phyloP scores from a whole-genome alignment of 2,888 invertebrate genomes.

The Eubasilissa splendida region DNA sequence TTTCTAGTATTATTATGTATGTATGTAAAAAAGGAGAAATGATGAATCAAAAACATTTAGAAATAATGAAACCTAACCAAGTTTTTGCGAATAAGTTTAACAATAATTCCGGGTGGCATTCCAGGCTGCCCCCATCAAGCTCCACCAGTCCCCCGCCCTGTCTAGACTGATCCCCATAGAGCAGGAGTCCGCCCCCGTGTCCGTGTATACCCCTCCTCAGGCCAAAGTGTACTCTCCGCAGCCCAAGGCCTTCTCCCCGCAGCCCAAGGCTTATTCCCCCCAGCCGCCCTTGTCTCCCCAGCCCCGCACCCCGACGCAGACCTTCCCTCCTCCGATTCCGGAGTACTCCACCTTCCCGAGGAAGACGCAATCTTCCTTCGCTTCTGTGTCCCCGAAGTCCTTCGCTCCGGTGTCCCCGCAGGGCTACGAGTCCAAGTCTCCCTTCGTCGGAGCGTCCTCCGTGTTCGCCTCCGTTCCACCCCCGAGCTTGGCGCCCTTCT shows the following conservation, averaged over 20 bases:
- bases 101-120: slow-evolving; percentile 54
- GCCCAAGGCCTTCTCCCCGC: slow-evolving; percentile 61
- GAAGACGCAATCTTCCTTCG: slow-evolving; percentile 43
- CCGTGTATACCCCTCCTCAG: slow-evolving; percentile 60
- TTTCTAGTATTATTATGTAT: no score
- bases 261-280: slow-evolving; percentile 47
- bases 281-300: slow-evolving; percentile 51
- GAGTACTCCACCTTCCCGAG: slow-evolving; percentile 38
- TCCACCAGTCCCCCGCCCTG: slow-evolving; percentile 57
- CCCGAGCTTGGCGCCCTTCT: neutral
- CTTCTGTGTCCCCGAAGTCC: slow-evolving; percentile 59
- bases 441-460: slow-evolving; percentile 23
- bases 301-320: slow-evolving; percentile 51
- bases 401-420: slow-evolving; percentile 60
- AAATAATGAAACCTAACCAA: no score
- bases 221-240: slow-evolving; percentile 59
- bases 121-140: slow-evolving; percentile 57
- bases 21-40: no score
- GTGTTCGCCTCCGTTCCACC: slow-evolving; percentile 44
- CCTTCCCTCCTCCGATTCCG: slow-evolving; percentile 57
- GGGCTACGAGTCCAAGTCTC: slow-evolving; percentile 34
- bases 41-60: no score
- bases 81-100: neutral
- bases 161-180: slow-evolving; percentile 56
- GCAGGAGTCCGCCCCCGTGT: slow-evolving; percentile 63